Base-by-base conservation (phyloP, 2,797 vertebrate genomes). In the Distichodus sexfasciatus region DNA sequence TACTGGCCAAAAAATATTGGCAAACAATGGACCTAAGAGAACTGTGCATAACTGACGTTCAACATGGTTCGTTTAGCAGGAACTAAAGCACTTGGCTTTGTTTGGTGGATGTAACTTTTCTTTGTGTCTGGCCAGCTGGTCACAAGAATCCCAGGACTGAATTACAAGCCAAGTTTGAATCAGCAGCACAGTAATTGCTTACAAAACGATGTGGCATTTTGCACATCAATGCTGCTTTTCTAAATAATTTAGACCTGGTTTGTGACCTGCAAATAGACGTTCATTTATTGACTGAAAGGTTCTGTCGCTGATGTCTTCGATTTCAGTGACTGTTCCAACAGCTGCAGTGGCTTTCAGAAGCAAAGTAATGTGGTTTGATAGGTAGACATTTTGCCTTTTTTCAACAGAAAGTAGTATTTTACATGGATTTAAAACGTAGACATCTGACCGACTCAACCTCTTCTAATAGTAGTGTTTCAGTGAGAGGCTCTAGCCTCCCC, bases 191-290 rank as follows among this genome's bases (percentile, higher is more conserved):
- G 51, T 72, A 79, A 65, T 64, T 44, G 19, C 33, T 41, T 41
- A 35, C 58, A 74, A 54, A 71, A 55, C 62, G 53, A 51, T 51
- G 64, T 67, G n/a, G 57, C 55, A 53, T 61, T 69, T 74, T 38
- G 41, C 10, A 19, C 38, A 38, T 60, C 40, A 48, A 24, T 62
- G 43, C 46, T 11, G 46, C 21, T 35, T 23, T 2, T 59, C 24
- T 58, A 23, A 60, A 73, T 57, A 48, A 60, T 63, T 55, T 11
- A 15, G 15, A 15, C 54, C 69, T 70, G n/a, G n/a, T n/a, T 64
- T 33, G 21, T 35, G 36, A 40, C 48, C 26, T 15, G 60, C 61
- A 40, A 76, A 74, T 69, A 54, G 61, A 41, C 46, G 24, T 66
- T 61, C 17, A 46, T 57, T 72, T 40, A 12, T 72, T 64, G 36